Conservation (phyloP, 2,888 invertebrate genomes). For the Parnassius smintheus region DNA sequence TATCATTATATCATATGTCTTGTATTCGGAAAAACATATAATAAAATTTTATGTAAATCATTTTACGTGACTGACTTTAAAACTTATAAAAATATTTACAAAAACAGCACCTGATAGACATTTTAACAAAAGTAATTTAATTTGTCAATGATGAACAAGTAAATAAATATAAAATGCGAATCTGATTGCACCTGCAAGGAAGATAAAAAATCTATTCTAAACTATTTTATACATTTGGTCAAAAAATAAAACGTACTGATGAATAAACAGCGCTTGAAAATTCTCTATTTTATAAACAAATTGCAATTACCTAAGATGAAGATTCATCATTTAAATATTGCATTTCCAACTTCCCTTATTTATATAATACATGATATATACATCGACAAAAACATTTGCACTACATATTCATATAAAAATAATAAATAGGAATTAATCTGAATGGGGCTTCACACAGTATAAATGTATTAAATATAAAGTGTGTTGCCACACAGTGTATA, state of each 20-base stretch:
- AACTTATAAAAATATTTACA: constrained; percentile 20
- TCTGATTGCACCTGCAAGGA: constrained; percentile 7
- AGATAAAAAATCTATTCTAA: constrained; percentile 16
- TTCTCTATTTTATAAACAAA: constrained; percentile 14
- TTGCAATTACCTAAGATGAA: constrained; percentile 11
- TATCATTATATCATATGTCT: neutral
- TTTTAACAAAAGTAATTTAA: neutral
- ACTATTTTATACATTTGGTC: constrained; percentile 56
- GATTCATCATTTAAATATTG: constrained; percentile 37
- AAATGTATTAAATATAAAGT: too few relatives aligned
- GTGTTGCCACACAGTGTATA: too few relatives aligned
- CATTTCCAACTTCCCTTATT: constrained; percentile 40
- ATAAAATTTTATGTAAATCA: neutral
- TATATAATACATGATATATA: constrained; percentile 59
- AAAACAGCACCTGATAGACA: constrained; percentile 18
- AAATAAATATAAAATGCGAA: neutral
- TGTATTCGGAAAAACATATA: too few relatives aligned
- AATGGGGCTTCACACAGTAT: neutral
- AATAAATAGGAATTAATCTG: constrained; percentile 32
- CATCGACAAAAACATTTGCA: constrained; percentile 39
- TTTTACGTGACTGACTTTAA: constrained; percentile 11
- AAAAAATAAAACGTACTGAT: constrained; percentile 41
- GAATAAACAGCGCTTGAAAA: constrained; percentile 13
- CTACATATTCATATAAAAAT: constrained; percentile 26
- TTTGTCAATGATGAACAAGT: too few relatives aligned